Evolutionary conservation across 2,797 vertebrate genomes (phyloP).

Genomic region (Hyperoplus lanceolatus): DNA sequence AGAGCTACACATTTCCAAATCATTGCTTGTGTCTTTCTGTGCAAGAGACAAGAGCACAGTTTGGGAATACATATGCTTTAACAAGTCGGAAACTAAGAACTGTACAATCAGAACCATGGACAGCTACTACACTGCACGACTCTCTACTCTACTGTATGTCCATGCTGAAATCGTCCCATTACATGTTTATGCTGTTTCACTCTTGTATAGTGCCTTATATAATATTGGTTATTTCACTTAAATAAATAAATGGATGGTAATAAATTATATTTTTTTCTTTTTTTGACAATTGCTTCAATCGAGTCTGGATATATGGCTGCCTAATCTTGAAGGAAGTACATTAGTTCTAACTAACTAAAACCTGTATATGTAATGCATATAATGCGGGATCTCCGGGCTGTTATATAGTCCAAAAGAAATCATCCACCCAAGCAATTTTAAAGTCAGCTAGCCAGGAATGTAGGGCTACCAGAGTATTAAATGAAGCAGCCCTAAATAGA

Average conservation of each 20-base stretch:
- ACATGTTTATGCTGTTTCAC: not conserved
- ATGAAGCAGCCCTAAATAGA: slow-evolving; percentile 52
- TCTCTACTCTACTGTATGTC: not conserved
- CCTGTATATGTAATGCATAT: slow-evolving; percentile 25
- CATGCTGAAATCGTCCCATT: not conserved
- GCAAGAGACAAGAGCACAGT: slow-evolving; percentile 3
- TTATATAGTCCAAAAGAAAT: slow-evolving; percentile 58
- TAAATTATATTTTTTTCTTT: not conserved
- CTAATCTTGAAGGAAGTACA: too few species aligned
- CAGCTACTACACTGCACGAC: slow-evolving; percentile 11
- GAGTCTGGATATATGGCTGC: not conserved
- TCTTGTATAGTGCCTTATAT: not conserved
- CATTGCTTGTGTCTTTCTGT: not conserved
- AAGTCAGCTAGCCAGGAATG: slow-evolving; percentile 35
- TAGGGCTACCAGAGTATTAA: slow-evolving; percentile 52
- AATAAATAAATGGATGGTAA: not conserved
- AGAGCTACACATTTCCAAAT: slow-evolving; percentile 48
- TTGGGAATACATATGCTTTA: slow-evolving; percentile 1
- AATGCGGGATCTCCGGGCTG: slow-evolving; percentile 34
- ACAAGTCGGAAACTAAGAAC: not conserved
- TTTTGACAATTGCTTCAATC: slow-evolving; percentile 10
- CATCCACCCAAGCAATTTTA: slow-evolving; percentile 42
- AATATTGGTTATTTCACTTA: not conserved
- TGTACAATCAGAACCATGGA: slow-evolving; percentile 51
- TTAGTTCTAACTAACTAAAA: slow-evolving; percentile 27